A percentile compares a stretch with the other conserved stretches of the same genome.
Evolutionary conservation across 2,888 invertebrate genomes (phyloP).

Genomic region (Automeris io): DNA sequence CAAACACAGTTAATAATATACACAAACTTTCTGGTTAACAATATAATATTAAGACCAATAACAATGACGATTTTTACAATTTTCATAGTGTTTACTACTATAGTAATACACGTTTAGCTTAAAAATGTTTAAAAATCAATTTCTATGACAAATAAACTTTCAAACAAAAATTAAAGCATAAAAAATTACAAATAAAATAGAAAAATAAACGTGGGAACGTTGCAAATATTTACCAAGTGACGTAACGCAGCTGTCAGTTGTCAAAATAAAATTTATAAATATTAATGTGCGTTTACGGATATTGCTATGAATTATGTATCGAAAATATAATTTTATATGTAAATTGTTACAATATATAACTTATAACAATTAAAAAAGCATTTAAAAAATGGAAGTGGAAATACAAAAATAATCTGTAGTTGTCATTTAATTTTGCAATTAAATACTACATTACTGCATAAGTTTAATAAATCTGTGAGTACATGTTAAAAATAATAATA

Average conservation of each 20-base stretch:
- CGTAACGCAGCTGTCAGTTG: slow-evolving; percentile 35
- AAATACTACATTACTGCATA: too few relatives aligned
- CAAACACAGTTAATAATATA: slow-evolving; percentile 7
- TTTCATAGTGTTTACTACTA: background rate
- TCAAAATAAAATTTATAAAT: slow-evolving; percentile 5
- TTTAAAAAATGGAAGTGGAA: too few relatives aligned
- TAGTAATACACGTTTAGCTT: background rate
- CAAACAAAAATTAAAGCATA: slow-evolving; percentile 7
- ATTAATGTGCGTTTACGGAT: slow-evolving; percentile 1
- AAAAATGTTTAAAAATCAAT: background rate
- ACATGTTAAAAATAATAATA: too few relatives aligned
- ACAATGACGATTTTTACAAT: slow-evolving; percentile 4
- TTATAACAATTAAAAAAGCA: too few relatives aligned
- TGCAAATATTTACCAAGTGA: slow-evolving; percentile 36
- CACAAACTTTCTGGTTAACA: background rate
- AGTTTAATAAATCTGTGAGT: too few relatives aligned
- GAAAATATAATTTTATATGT: too few relatives aligned
- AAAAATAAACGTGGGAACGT: slow-evolving; percentile 39
- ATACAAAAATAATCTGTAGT: too few relatives aligned
- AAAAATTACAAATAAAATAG: too few relatives aligned
- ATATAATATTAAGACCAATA: background rate
- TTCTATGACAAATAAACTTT: slow-evolving; percentile 2
- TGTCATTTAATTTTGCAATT: too few relatives aligned
- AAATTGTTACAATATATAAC: too few relatives aligned
- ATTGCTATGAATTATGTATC: background rate